Evolutionary conservation across 2,888 invertebrate species (phyloP).

Genomic region (Polymixis flavicincta): DNA sequence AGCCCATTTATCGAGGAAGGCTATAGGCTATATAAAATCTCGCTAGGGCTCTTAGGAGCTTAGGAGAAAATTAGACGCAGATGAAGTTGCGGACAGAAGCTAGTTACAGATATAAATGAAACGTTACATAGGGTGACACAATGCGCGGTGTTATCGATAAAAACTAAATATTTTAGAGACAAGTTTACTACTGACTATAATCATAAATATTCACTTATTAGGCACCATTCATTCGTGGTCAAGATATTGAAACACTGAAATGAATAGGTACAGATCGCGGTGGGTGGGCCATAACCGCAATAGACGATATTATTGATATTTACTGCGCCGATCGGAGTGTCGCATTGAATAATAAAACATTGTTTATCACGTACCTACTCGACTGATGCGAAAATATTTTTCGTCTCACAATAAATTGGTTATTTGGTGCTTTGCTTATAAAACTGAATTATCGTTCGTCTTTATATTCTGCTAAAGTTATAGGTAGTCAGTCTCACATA

Average conservation of each 20-base stretch:
- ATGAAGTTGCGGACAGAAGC: no score
- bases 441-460: not conserved
- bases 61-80: no score
- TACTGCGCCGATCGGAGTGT: not conserved
- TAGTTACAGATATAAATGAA: not conserved
- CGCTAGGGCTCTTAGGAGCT: no score
- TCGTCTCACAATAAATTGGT: not conserved
- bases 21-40: no score
- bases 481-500: not conserved
- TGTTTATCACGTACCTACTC: slow-evolving; percentile 8
- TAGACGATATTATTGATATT: slow-evolving; percentile 33
- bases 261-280: slow-evolving; percentile 36
- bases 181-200: no score
- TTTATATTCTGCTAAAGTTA: not conserved
- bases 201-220: not conserved
- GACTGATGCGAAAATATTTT: slow-evolving; percentile 20
- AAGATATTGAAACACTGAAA: slow-evolving; percentile 30
- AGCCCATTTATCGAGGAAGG: no score
- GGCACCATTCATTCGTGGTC: slow-evolving; percentile 6
- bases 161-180: no score
- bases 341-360: slow-evolving; percentile 34
- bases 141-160: not conserved
- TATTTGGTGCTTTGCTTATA: not conserved
- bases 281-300: slow-evolving; percentile 42
- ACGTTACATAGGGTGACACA: not conserved